Percentiles rank a stretch among this genome's conserved stretches.
phyloP scores from a whole-genome alignment of 2,888 invertebrate species.

The Hartigia nigra region DNA sequence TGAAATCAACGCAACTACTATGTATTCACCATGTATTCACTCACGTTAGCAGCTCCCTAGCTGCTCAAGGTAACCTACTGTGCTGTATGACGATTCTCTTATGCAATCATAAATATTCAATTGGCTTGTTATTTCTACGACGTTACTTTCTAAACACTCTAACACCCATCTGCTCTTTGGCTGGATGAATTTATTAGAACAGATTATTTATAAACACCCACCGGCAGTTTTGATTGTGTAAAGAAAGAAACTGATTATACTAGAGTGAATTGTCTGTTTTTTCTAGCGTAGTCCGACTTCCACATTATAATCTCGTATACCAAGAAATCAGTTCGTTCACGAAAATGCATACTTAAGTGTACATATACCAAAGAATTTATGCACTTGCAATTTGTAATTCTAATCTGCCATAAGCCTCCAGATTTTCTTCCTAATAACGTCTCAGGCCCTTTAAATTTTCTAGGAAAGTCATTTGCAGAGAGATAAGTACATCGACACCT shows the following conservation, averaged over 20 bases:
- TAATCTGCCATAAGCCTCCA: background rate
- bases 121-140: background rate
- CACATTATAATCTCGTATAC: background rate
- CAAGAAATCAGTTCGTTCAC: background rate
- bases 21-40: too few relatives aligned
- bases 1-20: background rate
- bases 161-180: background rate
- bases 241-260: background rate
- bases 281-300: background rate
- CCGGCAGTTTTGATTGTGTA: background rate
- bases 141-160: background rate
- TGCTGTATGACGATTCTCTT: background rate
- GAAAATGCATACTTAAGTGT: background rate
- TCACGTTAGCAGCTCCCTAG: background rate
- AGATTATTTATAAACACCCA: background rate
- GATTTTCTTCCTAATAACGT: background rate
- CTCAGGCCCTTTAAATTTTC: background rate
- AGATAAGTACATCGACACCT: background rate
- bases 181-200: background rate
- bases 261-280: background rate
- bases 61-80: background rate
- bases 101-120: background rate
- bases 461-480: background rate
- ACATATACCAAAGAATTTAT: background rate
- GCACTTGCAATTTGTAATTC: background rate